Base-by-base conservation (phyloP, 1,140 invertebrate species). In the Pogonus chalceus region DNA sequence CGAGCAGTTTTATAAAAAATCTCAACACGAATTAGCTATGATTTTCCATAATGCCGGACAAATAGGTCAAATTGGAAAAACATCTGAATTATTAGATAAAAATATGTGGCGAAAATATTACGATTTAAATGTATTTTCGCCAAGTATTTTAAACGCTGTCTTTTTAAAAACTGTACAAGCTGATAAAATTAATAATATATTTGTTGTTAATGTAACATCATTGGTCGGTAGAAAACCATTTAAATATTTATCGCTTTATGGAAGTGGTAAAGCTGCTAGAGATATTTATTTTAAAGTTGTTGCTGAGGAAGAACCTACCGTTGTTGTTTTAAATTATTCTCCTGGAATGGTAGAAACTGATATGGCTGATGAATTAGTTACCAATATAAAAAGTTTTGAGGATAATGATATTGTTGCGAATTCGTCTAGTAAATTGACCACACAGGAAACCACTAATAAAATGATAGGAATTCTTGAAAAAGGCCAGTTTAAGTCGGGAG, bases 291-390 rank as follows among this genome's bases (percentile, higher is more conserved):
- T 97, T 63, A 83, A 82, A 65, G 83, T 87, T 23, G 73, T 98
- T 46, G 90, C 91, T 7, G 69, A 79, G 23, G 95, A 98, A 75
- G 81, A 88, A 59, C 79, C 81, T 14, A 65, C 80, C 20, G 72
- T 92, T 0, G 73, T 82, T 53, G 84, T 96, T 9, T 68, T 98
- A 2, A 96, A 85, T 71, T 98, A 97, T 74, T 85, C 92, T 2
- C 95, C 95, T 0, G 94, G 95, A 21, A 90, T 93, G 2, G 85
- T 97, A 2, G 79, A 92, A 57, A 98, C 93, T 0, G 83, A 90
- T 48, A 97, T 98, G 92, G 81, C 86, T 35, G 66, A 81, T n/a
- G 72, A 77, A 60, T 73, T 89, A 21, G 70, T 80, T 26, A 70
- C 76, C 2, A 72, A 80, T 46, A 69, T 79, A 0, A 71, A 76